Evolutionary conservation across 2,888 invertebrate species (phyloP), one percentile per base, ranked within the genome.

Genomic region (Sacculina carcini): DNA sequence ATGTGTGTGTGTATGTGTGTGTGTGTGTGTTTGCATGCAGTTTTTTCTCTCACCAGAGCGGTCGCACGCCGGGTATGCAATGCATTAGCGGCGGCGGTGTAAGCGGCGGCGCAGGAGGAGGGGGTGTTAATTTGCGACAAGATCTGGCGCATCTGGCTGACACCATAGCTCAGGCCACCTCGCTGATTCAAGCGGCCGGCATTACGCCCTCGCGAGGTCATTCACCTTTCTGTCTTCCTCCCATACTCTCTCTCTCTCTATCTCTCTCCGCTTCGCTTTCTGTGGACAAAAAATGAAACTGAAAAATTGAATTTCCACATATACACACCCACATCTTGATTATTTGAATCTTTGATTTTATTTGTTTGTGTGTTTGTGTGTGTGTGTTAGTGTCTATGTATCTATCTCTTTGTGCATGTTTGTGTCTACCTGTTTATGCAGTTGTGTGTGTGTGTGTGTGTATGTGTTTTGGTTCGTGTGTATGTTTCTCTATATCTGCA

Each of bases 141-240:
- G 76, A 78, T 60, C 65, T 79, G 52, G 73, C 74, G 2, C 73
- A 77, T 58, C 64, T 81, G 39, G 76, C 78, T 6, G 76, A 78
- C 61, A 79, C 79, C 14, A 74, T 81, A 56, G 77, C 78, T n/a
- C 78, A 80, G 63, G 81, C 81, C 19, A 77, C 79, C 2, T 76
- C 75, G 52, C 66, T 80, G 40, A 75, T 81, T 53, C 77, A 79
- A 64, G 74, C 74, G 34, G 77, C 78, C 29, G 70, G 62, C 26
- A 52, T 60, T 5, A 54, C 29, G n/a, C n/a, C n/a, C 39, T 39
- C 42, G 51, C 44, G 28, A 28, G 44, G 44, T 44, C 44, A 44
- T 26, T 28, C 2, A 26, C 38, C 24, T n/a, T n/a, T n/a, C n/a
- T n/a, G n/a, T n/a, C n/a, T n/a, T n/a, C n/a, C n/a, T n/a, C n/a